Evolutionary conservation across 2,888 invertebrate species (phyloP), one percentile per base, ranked within the genome.

Genomic region (Pristionchus entomophagus): DNA sequence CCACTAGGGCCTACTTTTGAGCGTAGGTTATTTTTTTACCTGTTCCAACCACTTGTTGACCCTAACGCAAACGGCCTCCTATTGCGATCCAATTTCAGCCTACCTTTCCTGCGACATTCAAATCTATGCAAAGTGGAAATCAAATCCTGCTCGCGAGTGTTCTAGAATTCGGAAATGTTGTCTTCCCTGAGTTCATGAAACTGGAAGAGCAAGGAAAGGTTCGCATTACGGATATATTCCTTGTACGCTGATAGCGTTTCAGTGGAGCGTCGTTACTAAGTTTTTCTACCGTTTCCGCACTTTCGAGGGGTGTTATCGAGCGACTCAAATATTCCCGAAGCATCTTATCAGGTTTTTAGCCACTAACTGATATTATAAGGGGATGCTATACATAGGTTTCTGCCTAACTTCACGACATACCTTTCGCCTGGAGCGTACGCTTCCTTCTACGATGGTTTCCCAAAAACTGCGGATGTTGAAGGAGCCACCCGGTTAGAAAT

Each of bases 281-380:
- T 73, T 73, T 26, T 73, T 73, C 73, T 73, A 73, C 14, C 73
- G 73, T 26, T 73, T 73, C 19, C 73, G 73, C 41, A 26, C 73
- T 0, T 73, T 73, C 12, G 73, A 73, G n/a, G 73, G 73, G 2
- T 73, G 41, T 26, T 41, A 22, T 22, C 0, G 73, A 41, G 73
- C 73, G 3, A 73, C 41, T 26, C 1, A 2, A 0, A 6, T 6
- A 17, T 73, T 73, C 26, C 73, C 73, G 12, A 41, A 38, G 0
- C 41, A 73, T 17, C 41, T 41, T 0, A n/a, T 0, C 0, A 6
- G 73, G 73, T 73, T 38, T n/a, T 5, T 4, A 17, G 6, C 14
- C 1, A 10, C 12, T 2, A 17, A 1, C 1, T 32, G 29, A 5
- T 32, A n/a, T 1, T n/a, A 38, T 14, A 45, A 1, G 5, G 22